A percentile compares a stretch with the other conserved stretches of the same genome.
phyloP scores from a whole-genome alignment of 1,140 invertebrate species.

The Trachymyrmex cornetzi region DNA sequence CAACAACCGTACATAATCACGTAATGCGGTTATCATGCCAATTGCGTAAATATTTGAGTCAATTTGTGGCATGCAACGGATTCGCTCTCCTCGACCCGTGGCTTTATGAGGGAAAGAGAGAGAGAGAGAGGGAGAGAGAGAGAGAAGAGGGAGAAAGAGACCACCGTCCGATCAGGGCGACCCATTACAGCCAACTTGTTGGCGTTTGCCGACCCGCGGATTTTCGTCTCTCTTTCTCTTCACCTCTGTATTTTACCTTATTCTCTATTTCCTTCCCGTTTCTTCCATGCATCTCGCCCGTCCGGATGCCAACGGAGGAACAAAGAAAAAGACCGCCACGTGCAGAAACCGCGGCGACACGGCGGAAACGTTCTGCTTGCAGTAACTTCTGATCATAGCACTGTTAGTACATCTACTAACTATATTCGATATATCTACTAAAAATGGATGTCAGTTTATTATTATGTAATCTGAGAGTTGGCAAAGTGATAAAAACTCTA shows the following conservation, averaged over 20 bases:
- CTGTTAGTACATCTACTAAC: not conserved
- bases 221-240: slow-evolving; percentile 30
- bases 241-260: slow-evolving; percentile 51
- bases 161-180: slow-evolving; percentile 70
- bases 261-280: slow-evolving; percentile 59
- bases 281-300: not conserved
- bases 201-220: slow-evolving; percentile 65
- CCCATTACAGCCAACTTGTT: slow-evolving; percentile 76
- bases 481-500: not conserved
- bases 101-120: slow-evolving; percentile 34
- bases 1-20: slow-evolving; percentile 85
- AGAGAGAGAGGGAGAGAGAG: slow-evolving; percentile 38
- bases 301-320: slow-evolving; percentile 33
- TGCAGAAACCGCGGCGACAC: slow-evolving; percentile 43
- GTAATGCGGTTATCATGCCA: slow-evolving; percentile 85
- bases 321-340: slow-evolving; percentile 50
- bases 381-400: slow-evolving; percentile 49
- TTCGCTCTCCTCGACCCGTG: slow-evolving; percentile 70
- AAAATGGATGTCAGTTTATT: not conserved
- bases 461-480: slow-evolving; percentile 12
- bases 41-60: slow-evolving; percentile 86
- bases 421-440: slow-evolving; percentile 5
- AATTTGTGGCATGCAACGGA: slow-evolving; percentile 85
- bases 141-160: slow-evolving; percentile 46
- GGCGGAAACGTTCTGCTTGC: slow-evolving; percentile 50